These are phyloP conservation scores for Chanos chanos DNA, from an alignment of 2,797 vertebrate species.

Conservation along the genomic window DNA sequence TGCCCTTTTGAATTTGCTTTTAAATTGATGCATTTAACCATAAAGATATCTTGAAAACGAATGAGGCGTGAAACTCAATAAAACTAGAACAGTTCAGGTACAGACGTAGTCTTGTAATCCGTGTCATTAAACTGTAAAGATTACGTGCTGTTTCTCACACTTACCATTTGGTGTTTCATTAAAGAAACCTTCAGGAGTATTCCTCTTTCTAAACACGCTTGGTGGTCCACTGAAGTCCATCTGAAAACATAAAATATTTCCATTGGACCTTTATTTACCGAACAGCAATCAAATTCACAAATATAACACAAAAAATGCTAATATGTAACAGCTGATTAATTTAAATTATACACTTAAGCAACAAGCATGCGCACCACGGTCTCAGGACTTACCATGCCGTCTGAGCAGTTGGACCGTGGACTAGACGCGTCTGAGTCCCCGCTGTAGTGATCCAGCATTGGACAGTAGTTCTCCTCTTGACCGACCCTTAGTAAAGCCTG, in stretches of 20 bases:
- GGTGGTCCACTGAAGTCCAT: conserved; percentile 83
- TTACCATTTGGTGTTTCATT: conserved; percentile 77
- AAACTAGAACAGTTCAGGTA: not conserved
- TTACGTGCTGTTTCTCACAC: too few species aligned
- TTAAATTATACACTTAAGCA: not conserved
- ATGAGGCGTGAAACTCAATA: too few species aligned
- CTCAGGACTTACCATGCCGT: conserved; percentile 91
- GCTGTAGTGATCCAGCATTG: conserved; percentile 87
- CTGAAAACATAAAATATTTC: conserved; percentile 65
- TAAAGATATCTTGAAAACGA: too few species aligned
- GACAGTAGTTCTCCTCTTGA: conserved; percentile 85
- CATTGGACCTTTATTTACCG: too few species aligned
- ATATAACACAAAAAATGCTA: too few species aligned
- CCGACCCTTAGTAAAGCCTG: conserved; percentile 88
- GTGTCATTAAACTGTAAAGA: too few species aligned
- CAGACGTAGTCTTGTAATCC: not conserved
- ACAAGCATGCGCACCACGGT: too few species aligned
- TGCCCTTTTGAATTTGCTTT: too few species aligned
- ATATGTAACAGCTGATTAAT: not conserved
- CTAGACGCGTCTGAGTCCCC: conserved; percentile 95
- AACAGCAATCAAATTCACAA: too few species aligned
- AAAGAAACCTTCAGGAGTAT: conserved; percentile 77
- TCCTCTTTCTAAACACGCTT: conserved; percentile 72
- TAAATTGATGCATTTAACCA: too few species aligned
- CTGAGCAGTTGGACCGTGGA: conserved; percentile 94